These are phyloP conservation scores for Cardiocondyla obscurior DNA, from an alignment of 1,140 invertebrate genomes.

Conservation along the genomic window DNA sequence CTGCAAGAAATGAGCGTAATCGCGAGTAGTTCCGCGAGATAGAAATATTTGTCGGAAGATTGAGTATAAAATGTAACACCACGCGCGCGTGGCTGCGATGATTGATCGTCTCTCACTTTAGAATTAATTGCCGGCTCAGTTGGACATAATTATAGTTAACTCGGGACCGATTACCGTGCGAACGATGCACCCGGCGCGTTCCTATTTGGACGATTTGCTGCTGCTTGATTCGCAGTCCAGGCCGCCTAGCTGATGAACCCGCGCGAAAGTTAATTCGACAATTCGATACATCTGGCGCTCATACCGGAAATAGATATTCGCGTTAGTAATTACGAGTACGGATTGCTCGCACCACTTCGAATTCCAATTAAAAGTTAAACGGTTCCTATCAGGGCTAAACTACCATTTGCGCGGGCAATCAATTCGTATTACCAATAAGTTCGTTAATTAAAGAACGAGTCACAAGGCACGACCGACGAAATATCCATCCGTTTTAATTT, in stretches of 20 bases:
- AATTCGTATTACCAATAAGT: conserved; percentile 49
- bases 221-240: conserved; percentile 46
- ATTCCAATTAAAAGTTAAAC: conserved; percentile 70
- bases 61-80: conserved; percentile 38
- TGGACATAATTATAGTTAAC: conserved; percentile 48
- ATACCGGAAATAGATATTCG: conserved; percentile 48
- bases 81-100: not conserved
- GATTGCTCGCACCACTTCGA: conserved; percentile 35
- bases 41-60: conserved; percentile 29
- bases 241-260: conserved; percentile 49
- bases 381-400: conserved; percentile 61
- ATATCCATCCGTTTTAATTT: not conserved
- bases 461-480: not conserved
- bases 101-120: conserved; percentile 51
- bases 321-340: conserved; percentile 51
- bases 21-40: not conserved
- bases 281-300: conserved; percentile 36
- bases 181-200: conserved; percentile 42
- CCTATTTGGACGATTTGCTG: conserved; percentile 57
- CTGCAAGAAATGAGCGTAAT: not conserved
- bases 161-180: conserved; percentile 46
- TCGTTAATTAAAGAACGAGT: conserved; percentile 41
- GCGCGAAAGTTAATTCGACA: conserved; percentile 60
- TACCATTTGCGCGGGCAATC: conserved; percentile 61
- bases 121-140: conserved; percentile 55